Evolutionary conservation across 2,797 vertebrate species (phyloP), one percentile per base, ranked within the genome.

Genomic region (Nothura maculosa): DNA sequence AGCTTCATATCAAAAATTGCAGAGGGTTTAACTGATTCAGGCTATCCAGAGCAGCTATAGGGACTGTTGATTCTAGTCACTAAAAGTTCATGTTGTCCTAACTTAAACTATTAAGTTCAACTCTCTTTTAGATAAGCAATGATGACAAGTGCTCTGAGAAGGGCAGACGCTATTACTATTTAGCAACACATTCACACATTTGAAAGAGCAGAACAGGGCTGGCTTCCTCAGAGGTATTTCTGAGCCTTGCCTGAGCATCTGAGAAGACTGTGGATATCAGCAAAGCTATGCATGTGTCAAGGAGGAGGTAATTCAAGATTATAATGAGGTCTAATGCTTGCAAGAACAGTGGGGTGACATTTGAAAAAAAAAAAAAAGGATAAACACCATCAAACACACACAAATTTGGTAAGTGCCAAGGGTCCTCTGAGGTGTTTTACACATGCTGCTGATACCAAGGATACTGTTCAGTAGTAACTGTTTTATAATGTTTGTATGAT

Each of bases 91-190:
- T 17, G 1, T 81, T 91, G 64, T 92, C 79, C 84, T 96, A 91
- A 95, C 68, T 91, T 92, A 90, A 96, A 69, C 61, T 91, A 82
- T 91, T 85, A 88, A 92, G 93, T 90, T 52, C 70, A 57, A 3
- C 78, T 91, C 28, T 76, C 38, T 81, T 97, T 94, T 73, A 93
- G 83, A 85, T 89, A 69, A 85, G 4, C 38, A 75, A 69, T 79
- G 38, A 69, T 79, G 38, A 42, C 2, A 4, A 1, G 1, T 55
- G 6, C 15, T 80, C 54, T 87, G 62, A 63, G 74, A 96, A 94
- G 43, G 64, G 55, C 76, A 96, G 81, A 68, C 30, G 45, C 81
- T 42, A 66, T 9, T 22, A 24, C 18, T 48, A 18, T 80, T 61
- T 54, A 82, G 40, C 83, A n/a, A 24, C 7, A 48, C 19, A 12